Conservation (phyloP, 2,888 invertebrate species). For the Patella depressa region DNA sequence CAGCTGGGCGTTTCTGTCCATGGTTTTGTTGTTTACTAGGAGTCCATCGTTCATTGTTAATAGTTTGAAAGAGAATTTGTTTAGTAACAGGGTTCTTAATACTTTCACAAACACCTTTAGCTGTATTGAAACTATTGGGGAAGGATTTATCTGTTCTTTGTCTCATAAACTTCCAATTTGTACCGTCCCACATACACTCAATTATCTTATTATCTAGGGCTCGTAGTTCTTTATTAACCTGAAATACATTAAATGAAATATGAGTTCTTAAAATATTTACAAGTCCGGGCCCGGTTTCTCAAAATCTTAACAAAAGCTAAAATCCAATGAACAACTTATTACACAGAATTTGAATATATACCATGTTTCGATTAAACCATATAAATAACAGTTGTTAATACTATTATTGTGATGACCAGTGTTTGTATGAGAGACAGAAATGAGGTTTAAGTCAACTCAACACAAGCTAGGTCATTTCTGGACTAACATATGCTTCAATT, state of each 20-base stretch:
- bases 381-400: too few relatives aligned
- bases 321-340: too few relatives aligned
- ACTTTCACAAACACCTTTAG: conserved; percentile 86
- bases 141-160: conserved; percentile 96
- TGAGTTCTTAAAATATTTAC: neutral
- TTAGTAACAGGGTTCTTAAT: conserved; percentile 89
- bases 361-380: too few relatives aligned
- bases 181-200: conserved; percentile 86
- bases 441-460: too few relatives aligned
- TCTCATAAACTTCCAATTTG: conserved; percentile 92
- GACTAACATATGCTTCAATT: too few relatives aligned
- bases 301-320: too few relatives aligned
- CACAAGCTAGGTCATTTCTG: too few relatives aligned
- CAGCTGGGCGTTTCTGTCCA: conserved; percentile 17
- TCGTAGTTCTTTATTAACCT: conserved; percentile 81
- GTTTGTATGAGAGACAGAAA: too few relatives aligned
- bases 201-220: conserved; percentile 93
- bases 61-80: conserved; percentile 79
- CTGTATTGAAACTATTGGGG: conserved; percentile 91
- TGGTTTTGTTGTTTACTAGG: conserved; percentile 32
- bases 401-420: too few relatives aligned
- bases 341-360: too few relatives aligned
- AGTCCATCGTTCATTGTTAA: conserved; percentile 52
- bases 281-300: too few relatives aligned
- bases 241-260: conserved; percentile 21